phyloP scores from a whole-genome alignment of 1,140 invertebrate species.

The Papilio dardanus region DNA sequence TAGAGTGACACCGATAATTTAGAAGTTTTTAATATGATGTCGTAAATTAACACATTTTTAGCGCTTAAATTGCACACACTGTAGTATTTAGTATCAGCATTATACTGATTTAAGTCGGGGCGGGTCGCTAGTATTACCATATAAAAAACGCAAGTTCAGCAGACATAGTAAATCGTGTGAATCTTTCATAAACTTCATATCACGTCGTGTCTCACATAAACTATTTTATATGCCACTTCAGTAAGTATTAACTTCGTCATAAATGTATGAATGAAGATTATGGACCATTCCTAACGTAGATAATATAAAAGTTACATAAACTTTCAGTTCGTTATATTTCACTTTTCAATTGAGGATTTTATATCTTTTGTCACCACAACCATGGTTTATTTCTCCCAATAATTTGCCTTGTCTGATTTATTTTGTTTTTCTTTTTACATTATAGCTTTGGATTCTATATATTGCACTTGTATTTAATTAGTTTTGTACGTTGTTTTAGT shows the following conservation, averaged over 20 bases:
- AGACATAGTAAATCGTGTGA: background rate
- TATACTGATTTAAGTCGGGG: too few relatives aligned
- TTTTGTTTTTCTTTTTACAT: background rate
- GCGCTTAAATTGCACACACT: too few relatives aligned
- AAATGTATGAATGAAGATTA: background rate
- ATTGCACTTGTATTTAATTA: background rate
- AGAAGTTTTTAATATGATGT: too few relatives aligned
- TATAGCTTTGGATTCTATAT: too few relatives aligned
- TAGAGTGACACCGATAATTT: too few relatives aligned
- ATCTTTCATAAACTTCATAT: background rate
- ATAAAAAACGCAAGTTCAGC: background rate
- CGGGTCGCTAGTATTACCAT: too few relatives aligned
- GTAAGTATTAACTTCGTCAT: background rate
- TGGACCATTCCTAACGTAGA: background rate
- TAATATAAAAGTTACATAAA: background rate
- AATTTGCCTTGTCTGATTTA: background rate
- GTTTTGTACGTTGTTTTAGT: background rate
- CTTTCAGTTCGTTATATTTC: too few relatives aligned
- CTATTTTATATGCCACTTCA: slow-evolving; percentile 9
- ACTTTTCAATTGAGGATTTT: too few relatives aligned
- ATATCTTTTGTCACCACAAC: background rate
- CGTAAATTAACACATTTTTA: too few relatives aligned
- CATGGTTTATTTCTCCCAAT: background rate
- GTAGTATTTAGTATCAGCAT: too few relatives aligned
- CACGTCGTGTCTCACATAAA: slow-evolving; percentile 2